phyloP scores from a whole-genome alignment of 1,140 invertebrate genomes.

The Lucilia sericata region DNA sequence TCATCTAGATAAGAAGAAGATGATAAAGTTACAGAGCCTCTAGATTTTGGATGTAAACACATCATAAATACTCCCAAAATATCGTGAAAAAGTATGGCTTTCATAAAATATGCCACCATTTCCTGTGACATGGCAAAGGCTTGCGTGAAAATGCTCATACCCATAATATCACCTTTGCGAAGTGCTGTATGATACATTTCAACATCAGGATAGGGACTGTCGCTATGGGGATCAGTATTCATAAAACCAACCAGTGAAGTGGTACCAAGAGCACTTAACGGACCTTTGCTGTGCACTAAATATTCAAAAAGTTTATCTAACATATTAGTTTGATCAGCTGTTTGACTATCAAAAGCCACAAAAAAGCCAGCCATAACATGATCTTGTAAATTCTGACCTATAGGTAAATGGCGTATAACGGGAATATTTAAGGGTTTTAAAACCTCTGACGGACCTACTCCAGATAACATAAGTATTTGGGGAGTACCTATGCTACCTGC shows the following conservation, averaged over 20 bases:
- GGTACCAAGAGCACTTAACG: conserved; percentile 59
- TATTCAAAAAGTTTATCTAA: conserved; percentile 57
- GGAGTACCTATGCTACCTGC: conserved; percentile 80
- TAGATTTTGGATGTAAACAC: conserved; percentile 78
- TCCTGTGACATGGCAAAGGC: conserved; percentile 44
- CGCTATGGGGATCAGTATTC: background rate
- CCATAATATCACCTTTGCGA: conserved; percentile 48
- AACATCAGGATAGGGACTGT: background rate
- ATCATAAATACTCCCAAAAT: conserved; percentile 73
- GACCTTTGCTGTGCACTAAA: conserved; percentile 60
- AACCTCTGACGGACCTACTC: conserved; percentile 76
- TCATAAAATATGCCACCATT: conserved; percentile 48
- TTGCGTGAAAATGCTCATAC: conserved; percentile 45
- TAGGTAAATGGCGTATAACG: conserved; percentile 72
- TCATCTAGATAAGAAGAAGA: conserved; percentile 77
- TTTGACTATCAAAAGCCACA: conserved; percentile 51
- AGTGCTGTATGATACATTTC: conserved; percentile 23
- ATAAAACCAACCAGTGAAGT: conserved; percentile 5
- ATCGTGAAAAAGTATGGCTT: conserved; percentile 44
- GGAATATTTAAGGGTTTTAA: conserved; percentile 70
- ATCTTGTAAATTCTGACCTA: conserved; percentile 82
- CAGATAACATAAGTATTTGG: conserved; percentile 85
- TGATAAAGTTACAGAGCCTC: conserved; percentile 75
- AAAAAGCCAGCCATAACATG: conserved; percentile 68
- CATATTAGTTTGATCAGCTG: conserved; percentile 39